Percentiles rank a stretch among this genome's conserved stretches.
Conservation (phyloP, 2,888 invertebrate species). For the Sialis fuliginosa region DNA sequence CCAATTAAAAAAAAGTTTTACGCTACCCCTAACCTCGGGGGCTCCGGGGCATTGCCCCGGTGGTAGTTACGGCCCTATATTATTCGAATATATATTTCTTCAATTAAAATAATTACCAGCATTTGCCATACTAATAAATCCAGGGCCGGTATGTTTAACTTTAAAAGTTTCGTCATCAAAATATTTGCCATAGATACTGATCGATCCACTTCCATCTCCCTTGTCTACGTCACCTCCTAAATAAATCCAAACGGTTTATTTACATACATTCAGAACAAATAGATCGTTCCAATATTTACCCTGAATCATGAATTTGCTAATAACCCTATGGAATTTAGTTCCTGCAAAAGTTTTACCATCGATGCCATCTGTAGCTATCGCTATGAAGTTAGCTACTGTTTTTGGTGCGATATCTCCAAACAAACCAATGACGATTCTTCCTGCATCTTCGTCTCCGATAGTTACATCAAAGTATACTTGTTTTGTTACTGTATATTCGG, state of each 20-base stretch:
- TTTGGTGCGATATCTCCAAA: constrained; percentile 76
- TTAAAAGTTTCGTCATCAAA: constrained; percentile 79
- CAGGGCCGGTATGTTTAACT: constrained; percentile 61
- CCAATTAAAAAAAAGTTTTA: too few relatives aligned
- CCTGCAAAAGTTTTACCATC: constrained; percentile 63
- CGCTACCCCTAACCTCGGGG: too few relatives aligned
- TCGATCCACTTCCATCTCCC: constrained; percentile 66
- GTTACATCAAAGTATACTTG: constrained; percentile 69
- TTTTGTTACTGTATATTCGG: constrained; percentile 54
- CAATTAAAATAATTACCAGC: constrained; percentile 27
- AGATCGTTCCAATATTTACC: constrained; percentile 32
- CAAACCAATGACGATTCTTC: constrained; percentile 70
- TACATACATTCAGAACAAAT: background rate
- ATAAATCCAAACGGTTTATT: constrained; percentile 10
- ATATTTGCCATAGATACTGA: constrained; percentile 69
- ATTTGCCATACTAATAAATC: constrained; percentile 88
- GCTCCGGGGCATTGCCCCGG: too few relatives aligned
- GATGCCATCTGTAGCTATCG: constrained; percentile 59
- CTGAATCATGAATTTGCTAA: constrained; percentile 84
- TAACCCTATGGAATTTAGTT: constrained; percentile 66
- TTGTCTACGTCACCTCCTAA: constrained; percentile 70
- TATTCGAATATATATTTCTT: background rate
- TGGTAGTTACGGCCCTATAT: too few relatives aligned
- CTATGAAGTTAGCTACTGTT: constrained; percentile 71
- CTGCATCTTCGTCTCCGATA: constrained; percentile 50